Evolutionary conservation across 2,888 invertebrate genomes (phyloP).

Genomic region (Horisme vitalbata): DNA sequence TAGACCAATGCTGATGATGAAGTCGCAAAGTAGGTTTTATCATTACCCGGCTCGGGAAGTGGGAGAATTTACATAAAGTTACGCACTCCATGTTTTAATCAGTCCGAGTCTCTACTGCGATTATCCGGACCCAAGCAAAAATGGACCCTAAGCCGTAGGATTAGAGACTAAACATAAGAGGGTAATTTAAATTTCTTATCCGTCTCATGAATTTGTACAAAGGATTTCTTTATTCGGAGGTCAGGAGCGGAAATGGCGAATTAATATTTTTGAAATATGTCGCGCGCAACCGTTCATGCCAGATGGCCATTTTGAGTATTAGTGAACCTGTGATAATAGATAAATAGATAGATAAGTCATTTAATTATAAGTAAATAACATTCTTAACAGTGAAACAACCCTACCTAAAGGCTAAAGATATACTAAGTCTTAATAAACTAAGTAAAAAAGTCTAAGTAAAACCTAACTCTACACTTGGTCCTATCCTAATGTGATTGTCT

Average conservation of each 20-base stretch:
- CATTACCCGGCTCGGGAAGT: conserved; percentile 7
- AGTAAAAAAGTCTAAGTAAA: too few relatives aligned
- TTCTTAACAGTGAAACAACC: too few relatives aligned
- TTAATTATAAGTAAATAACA: too few relatives aligned
- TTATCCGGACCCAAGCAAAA: conserved; percentile 6
- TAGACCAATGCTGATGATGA: too few relatives aligned
- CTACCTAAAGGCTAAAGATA: too few relatives aligned
- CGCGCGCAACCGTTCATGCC: background rate
- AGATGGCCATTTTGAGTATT: background rate
- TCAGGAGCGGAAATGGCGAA: conserved; percentile 8
- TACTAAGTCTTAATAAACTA: too few relatives aligned
- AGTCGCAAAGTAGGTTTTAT: conserved; percentile 15
- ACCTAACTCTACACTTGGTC: too few relatives aligned
- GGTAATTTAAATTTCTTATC: conserved; percentile 18
- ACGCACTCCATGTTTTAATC: conserved; percentile 42
- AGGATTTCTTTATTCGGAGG: conserved; percentile 15
- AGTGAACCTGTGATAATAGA: too few relatives aligned
- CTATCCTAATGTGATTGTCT: too few relatives aligned
- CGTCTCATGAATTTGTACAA: conserved; percentile 21
- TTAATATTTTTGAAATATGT: background rate
- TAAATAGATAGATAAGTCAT: too few relatives aligned
- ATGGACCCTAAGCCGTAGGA: conserved; percentile 6
- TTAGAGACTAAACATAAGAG: conserved; percentile 12
- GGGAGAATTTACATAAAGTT: conserved; percentile 39
- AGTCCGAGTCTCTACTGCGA: conserved; percentile 16